Evolutionary conservation across 1,140 invertebrate species (phyloP).

Genomic region (Capitella teleta): DNA sequence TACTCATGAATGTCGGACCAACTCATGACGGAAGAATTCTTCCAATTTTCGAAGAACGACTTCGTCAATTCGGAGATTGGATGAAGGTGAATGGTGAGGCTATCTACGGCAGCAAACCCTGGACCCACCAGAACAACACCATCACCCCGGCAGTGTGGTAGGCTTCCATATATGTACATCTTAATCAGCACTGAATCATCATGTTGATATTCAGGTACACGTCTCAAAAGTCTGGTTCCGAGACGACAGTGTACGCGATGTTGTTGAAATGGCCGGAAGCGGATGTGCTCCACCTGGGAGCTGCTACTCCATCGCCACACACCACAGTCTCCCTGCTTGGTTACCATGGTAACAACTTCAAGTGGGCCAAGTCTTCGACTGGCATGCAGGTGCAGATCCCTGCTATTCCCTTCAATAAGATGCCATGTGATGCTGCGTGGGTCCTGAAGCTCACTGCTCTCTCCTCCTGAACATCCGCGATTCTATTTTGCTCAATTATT

Average conservation of each 20-base stretch:
- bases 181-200: no score
- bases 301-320: background rate
- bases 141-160: conserved; percentile 51
- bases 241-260: background rate
- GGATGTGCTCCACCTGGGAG: background rate
- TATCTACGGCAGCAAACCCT: conserved; percentile 68
- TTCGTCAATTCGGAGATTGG: conserved; percentile 59
- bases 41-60: conserved; percentile 80
- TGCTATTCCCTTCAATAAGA: background rate
- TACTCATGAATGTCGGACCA: conserved; percentile 81
- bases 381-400: background rate
- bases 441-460: background rate
- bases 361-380: background rate
- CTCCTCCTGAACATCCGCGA: no score
- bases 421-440: background rate
- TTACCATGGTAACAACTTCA: background rate
- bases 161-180: no score
- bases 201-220: no score
- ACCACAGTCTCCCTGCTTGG: conserved; percentile 1
- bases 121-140: conserved; percentile 68
- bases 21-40: conserved; percentile 76
- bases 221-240: no score
- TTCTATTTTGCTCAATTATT: no score
- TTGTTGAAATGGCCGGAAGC: background rate
- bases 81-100: conserved; percentile 74